Evolutionary conservation across 2,888 invertebrate genomes (phyloP).

Genomic region (Gastrophysa polygoni): DNA sequence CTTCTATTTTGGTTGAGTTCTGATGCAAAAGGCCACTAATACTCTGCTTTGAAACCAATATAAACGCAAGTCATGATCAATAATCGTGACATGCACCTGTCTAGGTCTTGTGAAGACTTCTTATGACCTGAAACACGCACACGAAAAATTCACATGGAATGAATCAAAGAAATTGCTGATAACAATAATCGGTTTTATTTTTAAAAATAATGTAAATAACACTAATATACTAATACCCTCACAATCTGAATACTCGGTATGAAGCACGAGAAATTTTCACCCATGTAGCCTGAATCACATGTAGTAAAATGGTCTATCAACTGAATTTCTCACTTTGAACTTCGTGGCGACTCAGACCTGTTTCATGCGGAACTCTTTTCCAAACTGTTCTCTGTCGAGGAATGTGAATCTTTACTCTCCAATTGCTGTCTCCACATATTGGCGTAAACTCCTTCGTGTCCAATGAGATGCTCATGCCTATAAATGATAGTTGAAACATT

Average conservation of each 20-base stretch:
- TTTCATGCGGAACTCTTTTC: constrained; percentile 45
- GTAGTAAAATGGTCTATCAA: too few species aligned
- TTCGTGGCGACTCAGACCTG: too few species aligned
- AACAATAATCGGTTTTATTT: constrained; percentile 11
- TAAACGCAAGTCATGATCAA: too few species aligned
- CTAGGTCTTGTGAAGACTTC: too few species aligned
- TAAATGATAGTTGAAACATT: too few species aligned
- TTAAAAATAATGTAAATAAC: constrained; percentile 10
- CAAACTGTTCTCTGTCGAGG: constrained; percentile 48
- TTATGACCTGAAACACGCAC: neutral
- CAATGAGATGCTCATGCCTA: constrained; percentile 76
- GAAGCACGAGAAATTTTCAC: too few species aligned
- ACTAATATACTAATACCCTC: constrained; percentile 11
- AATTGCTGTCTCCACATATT: constrained; percentile 94
- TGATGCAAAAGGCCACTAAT: too few species aligned
- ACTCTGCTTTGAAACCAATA: too few species aligned
- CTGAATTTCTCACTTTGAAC: too few species aligned
- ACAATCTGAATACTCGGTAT: constrained; percentile 4
- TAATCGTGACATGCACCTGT: too few species aligned
- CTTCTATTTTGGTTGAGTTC: too few species aligned
- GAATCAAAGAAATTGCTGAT: neutral
- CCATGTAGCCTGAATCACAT: too few species aligned
- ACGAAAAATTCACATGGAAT: neutral
- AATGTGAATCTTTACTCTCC: constrained; percentile 58
- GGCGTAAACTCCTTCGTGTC: constrained; percentile 77